phyloP scores from a whole-genome alignment of 2,113 vertebrate species.

The Lepidiolamprologus cunningtoni region DNA sequence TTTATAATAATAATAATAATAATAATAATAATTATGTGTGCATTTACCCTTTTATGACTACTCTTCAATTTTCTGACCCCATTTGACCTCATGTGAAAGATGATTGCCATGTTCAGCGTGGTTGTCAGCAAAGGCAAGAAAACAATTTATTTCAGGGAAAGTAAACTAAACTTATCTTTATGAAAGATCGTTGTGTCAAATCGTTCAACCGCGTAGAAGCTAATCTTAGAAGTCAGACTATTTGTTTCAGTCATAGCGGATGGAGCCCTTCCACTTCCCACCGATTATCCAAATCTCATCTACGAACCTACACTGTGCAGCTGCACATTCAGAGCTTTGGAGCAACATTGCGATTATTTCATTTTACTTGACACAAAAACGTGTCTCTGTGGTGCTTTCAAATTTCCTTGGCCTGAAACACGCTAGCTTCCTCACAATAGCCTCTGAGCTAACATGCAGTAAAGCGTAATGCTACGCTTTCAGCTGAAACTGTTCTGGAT shows the following conservation, averaged over 20 bases:
- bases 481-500: neutral
- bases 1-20: too few species aligned
- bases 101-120: neutral
- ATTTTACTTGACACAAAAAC: neutral
- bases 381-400: neutral
- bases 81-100: neutral
- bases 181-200: neutral
- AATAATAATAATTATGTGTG: neutral
- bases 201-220: neutral
- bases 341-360: neutral
- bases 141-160: neutral
- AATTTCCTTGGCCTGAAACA: neutral
- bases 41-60: neutral
- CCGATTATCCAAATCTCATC: neutral
- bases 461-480: neutral
- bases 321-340: neutral
- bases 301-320: neutral
- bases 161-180: neutral
- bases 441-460: neutral
- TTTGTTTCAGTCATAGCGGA: neutral
- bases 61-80: neutral
- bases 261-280: neutral
- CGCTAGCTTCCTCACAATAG: neutral
- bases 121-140: neutral
- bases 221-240: neutral